Percentiles rank a stretch among this genome's conserved stretches.
These are phyloP conservation scores for Drosophila insularis DNA, from an alignment of 1,140 invertebrate species.

Conservation along the genomic window DNA sequence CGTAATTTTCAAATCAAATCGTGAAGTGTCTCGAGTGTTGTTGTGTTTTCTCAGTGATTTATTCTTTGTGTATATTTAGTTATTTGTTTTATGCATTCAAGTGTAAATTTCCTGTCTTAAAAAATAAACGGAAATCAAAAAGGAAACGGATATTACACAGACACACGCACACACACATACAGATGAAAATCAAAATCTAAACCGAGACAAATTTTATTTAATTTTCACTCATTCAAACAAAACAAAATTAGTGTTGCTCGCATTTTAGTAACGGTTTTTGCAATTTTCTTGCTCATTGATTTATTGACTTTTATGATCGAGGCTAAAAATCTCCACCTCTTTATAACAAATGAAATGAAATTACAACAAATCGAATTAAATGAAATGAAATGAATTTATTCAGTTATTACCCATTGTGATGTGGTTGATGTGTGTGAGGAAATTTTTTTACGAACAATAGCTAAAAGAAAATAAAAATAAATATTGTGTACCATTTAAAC, in stretches of 20 bases:
- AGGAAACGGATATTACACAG: constrained; percentile 50
- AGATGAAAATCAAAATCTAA: constrained; percentile 36
- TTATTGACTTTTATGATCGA: constrained; percentile 53
- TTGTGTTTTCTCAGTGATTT: constrained; percentile 16
- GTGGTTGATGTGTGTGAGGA: background rate
- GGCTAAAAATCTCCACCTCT: constrained; percentile 47
- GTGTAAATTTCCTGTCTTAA: constrained; percentile 63
- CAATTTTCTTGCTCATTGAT: constrained; percentile 12
- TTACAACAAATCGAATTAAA: constrained; percentile 55
- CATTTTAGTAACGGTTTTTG: constrained; percentile 55
- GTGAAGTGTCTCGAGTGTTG: background rate
- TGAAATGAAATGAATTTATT: constrained; percentile 63
- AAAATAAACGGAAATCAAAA: constrained; percentile 25
- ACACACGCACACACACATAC: constrained; percentile 27
- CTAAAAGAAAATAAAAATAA: background rate
- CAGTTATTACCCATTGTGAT: constrained; percentile 32
- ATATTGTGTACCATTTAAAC: constrained; percentile 1
- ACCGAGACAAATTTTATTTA: constrained; percentile 36
- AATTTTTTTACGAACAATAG: background rate
- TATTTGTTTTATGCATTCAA: constrained; percentile 49
- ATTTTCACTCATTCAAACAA: constrained; percentile 25
- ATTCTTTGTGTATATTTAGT: constrained; percentile 37
- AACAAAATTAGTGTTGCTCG: constrained; percentile 46
- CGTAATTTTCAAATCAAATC: constrained; percentile 27
- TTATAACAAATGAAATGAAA: constrained; percentile 69